These are phyloP conservation scores for Australoheros facetus DNA, from an alignment of 2,797 vertebrate species.

Conservation along the genomic window DNA sequence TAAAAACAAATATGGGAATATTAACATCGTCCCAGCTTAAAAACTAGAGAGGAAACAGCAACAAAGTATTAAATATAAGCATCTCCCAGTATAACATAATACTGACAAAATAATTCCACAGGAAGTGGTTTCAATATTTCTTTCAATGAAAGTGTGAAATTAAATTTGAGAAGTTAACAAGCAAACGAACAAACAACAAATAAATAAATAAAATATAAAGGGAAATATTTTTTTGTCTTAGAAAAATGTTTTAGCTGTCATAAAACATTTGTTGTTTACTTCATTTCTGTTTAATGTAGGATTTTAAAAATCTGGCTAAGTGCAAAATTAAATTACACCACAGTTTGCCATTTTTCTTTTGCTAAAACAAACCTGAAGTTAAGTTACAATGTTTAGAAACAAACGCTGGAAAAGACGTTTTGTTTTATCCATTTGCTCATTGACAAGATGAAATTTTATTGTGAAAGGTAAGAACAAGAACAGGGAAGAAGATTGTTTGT, in stretches of 20 bases:
- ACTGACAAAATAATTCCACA: not conserved
- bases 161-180: not conserved
- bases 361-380: not conserved
- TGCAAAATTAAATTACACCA: too few relatives aligned
- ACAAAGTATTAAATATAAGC: not conserved
- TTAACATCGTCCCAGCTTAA: not conserved
- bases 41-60: not conserved
- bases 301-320: too few relatives aligned
- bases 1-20: not conserved
- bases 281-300: not conserved
- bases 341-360: too few relatives aligned
- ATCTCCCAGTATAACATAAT: not conserved
- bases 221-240: not conserved
- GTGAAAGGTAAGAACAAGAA: not conserved
- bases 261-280: not conserved
- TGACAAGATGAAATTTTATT: not conserved
- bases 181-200: not conserved
- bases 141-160: not conserved
- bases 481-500: not conserved
- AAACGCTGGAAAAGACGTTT: not conserved
- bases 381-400: not conserved
- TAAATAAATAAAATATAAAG: not conserved
- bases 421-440: not conserved
- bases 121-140: not conserved
- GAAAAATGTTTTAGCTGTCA: not conserved